Conservation (phyloP, 2,797 vertebrate genomes). For the Sus cebifrons region DNA sequence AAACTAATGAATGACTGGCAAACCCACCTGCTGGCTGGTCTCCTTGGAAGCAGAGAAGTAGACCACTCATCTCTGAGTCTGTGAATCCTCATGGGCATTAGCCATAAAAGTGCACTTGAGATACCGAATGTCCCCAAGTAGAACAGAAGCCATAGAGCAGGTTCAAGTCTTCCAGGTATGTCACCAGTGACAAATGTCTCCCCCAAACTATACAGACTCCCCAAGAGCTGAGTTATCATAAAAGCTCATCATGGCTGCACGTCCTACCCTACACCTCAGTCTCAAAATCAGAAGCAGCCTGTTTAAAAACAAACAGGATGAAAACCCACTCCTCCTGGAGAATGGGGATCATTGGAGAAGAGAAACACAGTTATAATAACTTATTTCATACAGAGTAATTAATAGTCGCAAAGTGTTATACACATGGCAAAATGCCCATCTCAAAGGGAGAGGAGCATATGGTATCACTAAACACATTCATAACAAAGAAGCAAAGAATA, state of each 20-base stretch:
- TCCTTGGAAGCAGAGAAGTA: conserved; percentile 28
- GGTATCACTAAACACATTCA: conserved; percentile 82
- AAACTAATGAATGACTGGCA: conserved; percentile 76
- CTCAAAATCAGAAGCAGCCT: conserved; percentile 40
- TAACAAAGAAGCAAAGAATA: conserved; percentile 80
- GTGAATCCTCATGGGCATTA: background rate
- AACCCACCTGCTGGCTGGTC: conserved; percentile 47
- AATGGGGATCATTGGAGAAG: conserved; percentile 32
- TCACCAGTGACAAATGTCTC: conserved; percentile 56
- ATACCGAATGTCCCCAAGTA: background rate
- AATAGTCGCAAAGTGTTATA: conserved; percentile 79
- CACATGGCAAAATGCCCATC: conserved; percentile 81
- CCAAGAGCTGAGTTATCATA: background rate
- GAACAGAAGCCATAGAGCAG: background rate
- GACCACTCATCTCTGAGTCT: background rate
- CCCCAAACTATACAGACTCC: background rate
- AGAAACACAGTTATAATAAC: conserved; percentile 65
- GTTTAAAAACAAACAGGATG: conserved; percentile 52
- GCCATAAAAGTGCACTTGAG: background rate
- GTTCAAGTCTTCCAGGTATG: conserved; percentile 26
- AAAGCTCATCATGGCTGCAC: fast-evolving
- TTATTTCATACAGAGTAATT: conserved; percentile 83
- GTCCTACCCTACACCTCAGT: background rate
- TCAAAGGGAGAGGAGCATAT: conserved; percentile 85
- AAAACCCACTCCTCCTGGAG: conserved; percentile 46